Evolutionary conservation across 2,888 invertebrate species (phyloP), one percentile per base, ranked within the genome.

Genomic region (Lasioglossum calceatum): DNA sequence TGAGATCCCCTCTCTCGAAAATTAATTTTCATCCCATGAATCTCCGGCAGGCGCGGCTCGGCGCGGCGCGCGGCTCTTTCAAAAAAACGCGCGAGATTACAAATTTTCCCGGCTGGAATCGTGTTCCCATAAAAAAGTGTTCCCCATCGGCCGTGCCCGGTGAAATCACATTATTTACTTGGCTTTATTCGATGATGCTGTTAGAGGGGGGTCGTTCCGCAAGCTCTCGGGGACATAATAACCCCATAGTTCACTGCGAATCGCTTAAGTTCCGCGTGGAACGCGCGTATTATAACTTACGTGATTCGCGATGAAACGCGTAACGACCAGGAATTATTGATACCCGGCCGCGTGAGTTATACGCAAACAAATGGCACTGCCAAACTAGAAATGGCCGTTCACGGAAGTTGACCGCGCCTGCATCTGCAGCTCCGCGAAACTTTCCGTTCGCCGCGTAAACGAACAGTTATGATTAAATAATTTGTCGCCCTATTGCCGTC

Each of bases 391-490:
- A 54, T 8, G 19, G 36, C 10, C 54, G n/a, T 14, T 39, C 39
- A 58, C 77, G 71, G 71, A 86, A 80, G 86, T 82, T 82, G 82
- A 82, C 86, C 87, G 78, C 87, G 77, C 75, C 80, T 78, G 78
- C 80, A 78, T 80, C 87, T 82, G 77, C 36, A 79, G 8, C 42
- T 0, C 4, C 42, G 39, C 44, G 54, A 82, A 86, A 86, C 58
- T 86, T 86, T 71, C 70, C 64, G 54, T 50, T 50, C 44, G 27
- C 50, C 32, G 27, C 79, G 79, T 81, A 73, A 76, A 80, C 87
- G 83, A 77, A 76, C 81, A 72, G 82, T 80, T 86, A 80, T 87
- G 82, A 85, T 87, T 82, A 87, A 87, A 83, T 84, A 87, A 87
- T 87, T 87, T 84, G 87, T 87, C 77, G 71, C 39, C 32, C 64